Evolutionary conservation across 2,797 vertebrate genomes (phyloP).

Genomic region (Typhlichthys subterraneus): DNA sequence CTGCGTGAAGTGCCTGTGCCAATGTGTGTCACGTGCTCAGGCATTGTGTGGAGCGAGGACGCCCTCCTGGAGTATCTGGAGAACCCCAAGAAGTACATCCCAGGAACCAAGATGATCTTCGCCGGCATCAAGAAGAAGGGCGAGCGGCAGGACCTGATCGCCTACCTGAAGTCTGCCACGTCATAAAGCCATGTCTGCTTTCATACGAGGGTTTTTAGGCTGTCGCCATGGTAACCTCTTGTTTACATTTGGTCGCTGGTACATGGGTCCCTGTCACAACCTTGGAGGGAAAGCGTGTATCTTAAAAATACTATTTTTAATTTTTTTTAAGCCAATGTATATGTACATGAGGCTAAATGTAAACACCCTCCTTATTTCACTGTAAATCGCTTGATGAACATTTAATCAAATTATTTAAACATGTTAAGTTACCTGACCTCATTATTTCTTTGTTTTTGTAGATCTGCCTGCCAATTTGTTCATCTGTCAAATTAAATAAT

Average conservation of each 20-base stretch:
- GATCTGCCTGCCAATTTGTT: conserved; percentile 2
- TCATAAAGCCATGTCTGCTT: conserved; percentile 75
- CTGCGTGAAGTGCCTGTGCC: no score
- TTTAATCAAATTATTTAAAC: conserved; percentile 25
- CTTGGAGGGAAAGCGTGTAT: no score
- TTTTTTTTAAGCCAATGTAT: not conserved
- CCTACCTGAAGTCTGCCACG: conserved; percentile 85
- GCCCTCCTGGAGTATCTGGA: conserved; percentile 88
- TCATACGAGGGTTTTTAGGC: conserved; percentile 34
- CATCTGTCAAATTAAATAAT: conserved; percentile 12
- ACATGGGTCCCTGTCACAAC: no score
- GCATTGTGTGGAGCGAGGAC: conserved; percentile 78
- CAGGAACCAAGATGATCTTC: conserved; percentile 89
- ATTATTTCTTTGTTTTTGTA: conserved; percentile 15
- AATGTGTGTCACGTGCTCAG: conserved; percentile 43
- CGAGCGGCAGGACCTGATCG: conserved; percentile 82
- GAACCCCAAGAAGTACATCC: conserved; percentile 91
- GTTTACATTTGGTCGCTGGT: conserved; percentile 54
- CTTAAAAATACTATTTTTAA: no score
- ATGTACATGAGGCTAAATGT: conserved; percentile 47
- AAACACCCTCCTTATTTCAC: conserved; percentile 21
- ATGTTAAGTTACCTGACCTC: conserved; percentile 11
- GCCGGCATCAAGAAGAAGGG: conserved; percentile 89
- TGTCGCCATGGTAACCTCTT: conserved; percentile 13
- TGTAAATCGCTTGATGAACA: not conserved